Evolutionary conservation across 1,140 invertebrate genomes (phyloP), one percentile per base, ranked within the genome.

Genomic region (Metaphire vulgaris): DNA sequence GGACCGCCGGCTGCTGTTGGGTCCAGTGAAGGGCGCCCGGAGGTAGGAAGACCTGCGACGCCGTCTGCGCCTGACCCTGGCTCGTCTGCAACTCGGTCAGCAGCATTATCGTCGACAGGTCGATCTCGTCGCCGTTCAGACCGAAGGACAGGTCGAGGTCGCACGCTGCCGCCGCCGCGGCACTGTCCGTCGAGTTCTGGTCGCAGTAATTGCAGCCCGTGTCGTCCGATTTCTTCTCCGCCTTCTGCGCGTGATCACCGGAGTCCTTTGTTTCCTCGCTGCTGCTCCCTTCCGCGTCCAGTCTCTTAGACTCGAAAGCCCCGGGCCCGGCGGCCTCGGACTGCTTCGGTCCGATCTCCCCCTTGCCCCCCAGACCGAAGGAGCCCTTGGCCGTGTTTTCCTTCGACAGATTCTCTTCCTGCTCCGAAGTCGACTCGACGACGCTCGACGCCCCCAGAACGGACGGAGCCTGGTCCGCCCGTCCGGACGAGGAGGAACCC

Each of bases 21-120:
- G 29, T n/a, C 65, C 83, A 81, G 69, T 82, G 82, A 31, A 81
- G 80, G 28, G 81, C 80, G 68, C 78, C 82, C 28, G 81, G 74
- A 16, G 87, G 77, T 77, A 88, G 88, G 78, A 89, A 87, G 75
- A 80, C 83, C 76, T 83, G 83, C 67, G 2, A 26, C 67, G 29
- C 12, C n/a, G 67, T 6, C 67, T 56, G 41, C 6, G 6, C 21
- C 41, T 56, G 41, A 71, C 33, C 32, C 29, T 71, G 69, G 6
- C 32, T 30, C 33, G 30, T n/a, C 16, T 71, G 69, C 1, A 71
- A 33, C n/a, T 71, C 69, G n/a, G 69, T 71, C 33, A 71, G 16
- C n/a, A 71, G 69, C 30, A 71, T 33, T 28, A 71, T 71, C 6
- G 69, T 71, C 15, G 69, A 71, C 28, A 71, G 69, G 33, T 71